Evolutionary conservation across 1,140 invertebrate genomes (phyloP).

Genomic region (Drosophila lowei): DNA sequence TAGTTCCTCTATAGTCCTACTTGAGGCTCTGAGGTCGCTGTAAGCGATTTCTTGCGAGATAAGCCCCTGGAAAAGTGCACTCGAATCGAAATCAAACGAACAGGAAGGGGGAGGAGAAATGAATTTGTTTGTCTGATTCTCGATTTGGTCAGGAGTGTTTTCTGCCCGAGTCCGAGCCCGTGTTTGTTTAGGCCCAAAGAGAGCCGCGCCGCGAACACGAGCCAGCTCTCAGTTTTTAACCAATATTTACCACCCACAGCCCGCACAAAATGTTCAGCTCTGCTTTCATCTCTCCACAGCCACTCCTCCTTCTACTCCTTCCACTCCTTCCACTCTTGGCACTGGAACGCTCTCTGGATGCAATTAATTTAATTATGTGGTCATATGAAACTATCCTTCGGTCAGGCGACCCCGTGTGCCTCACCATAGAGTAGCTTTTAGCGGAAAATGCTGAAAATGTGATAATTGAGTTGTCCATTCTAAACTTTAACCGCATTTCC

Average conservation of each 20-base stretch:
- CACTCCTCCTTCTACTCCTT: no score
- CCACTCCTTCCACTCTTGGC: background rate
- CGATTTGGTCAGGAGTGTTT: constrained; percentile 30
- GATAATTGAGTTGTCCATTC: constrained; percentile 65
- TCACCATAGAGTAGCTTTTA: constrained; percentile 60
- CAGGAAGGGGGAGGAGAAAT: constrained; percentile 12
- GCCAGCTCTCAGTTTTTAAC: constrained; percentile 41
- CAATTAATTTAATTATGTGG: constrained; percentile 82
- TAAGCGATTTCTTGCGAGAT: constrained; percentile 30
- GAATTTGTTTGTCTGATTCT: constrained; percentile 45
- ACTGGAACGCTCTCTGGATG: constrained; percentile 45
- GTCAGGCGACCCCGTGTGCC: constrained; percentile 17
- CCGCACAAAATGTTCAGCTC: constrained; percentile 14
- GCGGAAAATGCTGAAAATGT: constrained; percentile 65
- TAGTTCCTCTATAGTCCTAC: constrained; percentile 7
- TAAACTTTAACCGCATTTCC: constrained; percentile 39
- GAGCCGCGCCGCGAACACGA: constrained; percentile 23
- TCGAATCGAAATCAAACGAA: constrained; percentile 31
- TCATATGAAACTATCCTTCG: constrained; percentile 57
- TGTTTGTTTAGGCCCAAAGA: constrained; percentile 39
- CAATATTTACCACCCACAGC: constrained; percentile 41
- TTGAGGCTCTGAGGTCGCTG: constrained; percentile 17
- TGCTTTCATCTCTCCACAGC: background rate
- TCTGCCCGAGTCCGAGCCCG: constrained; percentile 2
- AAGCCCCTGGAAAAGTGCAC: constrained; percentile 26